Evolutionary conservation across 2,797 vertebrate genomes (phyloP), one percentile per base, ranked within the genome.

Genomic region (Carduelis carduelis): DNA sequence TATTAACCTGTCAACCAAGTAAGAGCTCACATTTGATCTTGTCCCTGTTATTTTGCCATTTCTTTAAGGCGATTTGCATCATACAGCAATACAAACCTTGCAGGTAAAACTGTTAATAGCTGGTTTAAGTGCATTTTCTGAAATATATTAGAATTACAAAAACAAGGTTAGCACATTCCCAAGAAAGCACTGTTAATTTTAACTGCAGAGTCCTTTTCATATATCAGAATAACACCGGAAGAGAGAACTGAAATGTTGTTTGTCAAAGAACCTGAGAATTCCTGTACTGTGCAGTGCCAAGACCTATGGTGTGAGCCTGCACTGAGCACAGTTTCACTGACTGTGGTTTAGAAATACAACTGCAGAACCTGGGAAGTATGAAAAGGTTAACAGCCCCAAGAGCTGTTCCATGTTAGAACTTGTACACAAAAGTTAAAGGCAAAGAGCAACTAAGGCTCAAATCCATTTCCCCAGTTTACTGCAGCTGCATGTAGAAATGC

Each of bases 111-210:
- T 72, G 79, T 83, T 96, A 95, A 94, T 72, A 74, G 85, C 83
- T 82, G 89, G 91, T 89, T 97, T 97, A 96, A 96, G 71, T 87
- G 46, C 35, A 93, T 53, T 96, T 96, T 96, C 96, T 84, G 93
- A 95, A 97, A 93, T 87, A 90, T 47, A 97, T 79, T 75, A 95
- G 88, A 94, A 95, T 94, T 96, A 97, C 37, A 94, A 87, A 97
- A 92, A 85, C 90, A 98, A 98, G 98, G 99, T 99, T 99, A 99
- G 98, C 98, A 99, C 96, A 98, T 98, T 96, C 97, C 92, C 72
- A 97, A 94, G 17, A 85, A 93, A 94, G 68, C 26, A 96, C 95
- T 87, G 46, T 57, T 76, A 63, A 65, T 53, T 94, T 95, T 80
- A 90, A 76, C 34, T 49, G 83, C 52, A 71, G 72, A 64, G 71